A percentile compares a stretch with the other conserved stretches of the same genome.
Evolutionary conservation across 2,113 vertebrate genomes (phyloP).

Genomic region (Notothenia coriiceps): DNA sequence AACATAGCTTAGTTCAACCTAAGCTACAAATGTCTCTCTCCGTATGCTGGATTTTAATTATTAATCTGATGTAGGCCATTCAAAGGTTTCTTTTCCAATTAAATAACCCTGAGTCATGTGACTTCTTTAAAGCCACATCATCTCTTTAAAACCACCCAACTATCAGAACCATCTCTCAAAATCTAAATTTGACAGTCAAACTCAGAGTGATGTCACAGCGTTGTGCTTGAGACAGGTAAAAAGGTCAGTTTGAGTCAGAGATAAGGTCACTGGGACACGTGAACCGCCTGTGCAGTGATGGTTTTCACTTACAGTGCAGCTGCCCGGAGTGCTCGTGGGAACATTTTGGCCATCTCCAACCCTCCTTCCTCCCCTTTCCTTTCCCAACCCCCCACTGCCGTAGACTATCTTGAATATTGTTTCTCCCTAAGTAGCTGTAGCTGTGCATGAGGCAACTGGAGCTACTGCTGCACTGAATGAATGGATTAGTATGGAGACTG

Average conservation of each 20-base stretch:
- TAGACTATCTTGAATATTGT: slow-evolving; percentile 60
- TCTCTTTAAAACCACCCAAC: neutral
- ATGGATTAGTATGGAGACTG: slow-evolving; percentile 81
- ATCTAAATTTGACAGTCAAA: slow-evolving; percentile 50
- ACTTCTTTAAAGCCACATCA: slow-evolving; percentile 21
- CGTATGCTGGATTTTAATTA: neutral
- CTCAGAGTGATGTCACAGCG: slow-evolving; percentile 61
- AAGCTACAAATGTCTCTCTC: neutral
- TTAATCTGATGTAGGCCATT: slow-evolving; percentile 14
- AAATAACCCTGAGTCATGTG: slow-evolving; percentile 11
- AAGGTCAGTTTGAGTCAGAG: slow-evolving; percentile 72
- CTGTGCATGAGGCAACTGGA: slow-evolving; percentile 67
- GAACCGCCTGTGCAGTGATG: slow-evolving; percentile 71
- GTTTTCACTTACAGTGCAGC: slow-evolving; percentile 85
- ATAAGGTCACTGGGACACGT: slow-evolving; percentile 84
- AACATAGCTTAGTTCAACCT: neutral
- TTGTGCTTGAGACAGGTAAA: slow-evolving; percentile 67
- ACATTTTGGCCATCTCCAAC: slow-evolving; percentile 67
- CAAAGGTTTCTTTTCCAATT: slow-evolving; percentile 9
- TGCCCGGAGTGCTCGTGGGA: slow-evolving; percentile 78
- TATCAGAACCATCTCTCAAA: slow-evolving; percentile 10
- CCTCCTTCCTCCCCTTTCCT: slow-evolving; percentile 16
- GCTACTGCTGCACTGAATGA: slow-evolving; percentile 72
- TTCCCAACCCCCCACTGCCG: neutral
- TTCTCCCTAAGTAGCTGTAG: slow-evolving; percentile 65